These are phyloP conservation scores for Cataglyphis hispanica DNA, from an alignment of 1,140 invertebrate species.

Conservation along the genomic window DNA sequence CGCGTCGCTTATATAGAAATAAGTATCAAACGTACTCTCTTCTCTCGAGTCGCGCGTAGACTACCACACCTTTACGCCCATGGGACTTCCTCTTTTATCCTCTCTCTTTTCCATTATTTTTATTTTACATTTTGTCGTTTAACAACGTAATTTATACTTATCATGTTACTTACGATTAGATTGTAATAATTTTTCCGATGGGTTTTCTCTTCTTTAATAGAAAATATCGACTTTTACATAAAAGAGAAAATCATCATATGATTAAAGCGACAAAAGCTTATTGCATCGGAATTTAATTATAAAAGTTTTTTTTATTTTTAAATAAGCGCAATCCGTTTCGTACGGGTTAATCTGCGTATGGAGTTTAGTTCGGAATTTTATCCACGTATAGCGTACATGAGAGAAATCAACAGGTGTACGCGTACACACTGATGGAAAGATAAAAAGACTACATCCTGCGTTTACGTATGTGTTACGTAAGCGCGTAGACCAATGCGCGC, in stretches of 20 bases:
- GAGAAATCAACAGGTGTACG: conserved; percentile 51
- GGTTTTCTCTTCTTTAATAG: not conserved
- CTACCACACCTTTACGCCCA: not conserved
- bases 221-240: not conserved
- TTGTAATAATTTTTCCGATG: not conserved
- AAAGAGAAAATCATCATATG: not conserved
- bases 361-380: conserved; percentile 31
- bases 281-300: not conserved
- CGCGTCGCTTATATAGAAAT: conserved; percentile 22
- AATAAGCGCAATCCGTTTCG: not conserved
- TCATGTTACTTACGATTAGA: not conserved
- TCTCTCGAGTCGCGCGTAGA: not conserved
- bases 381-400: no score
- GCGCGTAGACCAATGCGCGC: not conserved
- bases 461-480: conserved; percentile 49
- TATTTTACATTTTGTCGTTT: not conserved
- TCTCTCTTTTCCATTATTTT: not conserved
- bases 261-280: not conserved
- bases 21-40: not conserved
- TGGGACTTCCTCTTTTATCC: not conserved
- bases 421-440: conserved; percentile 4
- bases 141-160: not conserved
- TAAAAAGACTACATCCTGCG: conserved; percentile 55
- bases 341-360: not conserved
- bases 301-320: not conserved